Evolutionary conservation across 2,888 invertebrate species (phyloP).

Genomic region (Acanthacorydalis orientalis): DNA sequence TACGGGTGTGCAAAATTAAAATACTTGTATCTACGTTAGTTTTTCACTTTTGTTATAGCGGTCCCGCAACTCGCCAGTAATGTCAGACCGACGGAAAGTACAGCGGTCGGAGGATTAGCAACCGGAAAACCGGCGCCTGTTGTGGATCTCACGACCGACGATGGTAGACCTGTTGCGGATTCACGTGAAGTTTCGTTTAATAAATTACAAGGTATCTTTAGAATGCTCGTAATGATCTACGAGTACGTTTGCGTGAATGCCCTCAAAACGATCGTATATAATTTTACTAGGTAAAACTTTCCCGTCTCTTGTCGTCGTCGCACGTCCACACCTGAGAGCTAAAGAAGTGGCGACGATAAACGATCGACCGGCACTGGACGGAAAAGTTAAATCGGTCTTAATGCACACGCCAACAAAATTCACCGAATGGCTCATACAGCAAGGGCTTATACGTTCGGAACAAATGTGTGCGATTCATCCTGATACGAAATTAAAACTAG

Average conservation of each 20-base stretch:
- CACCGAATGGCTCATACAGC: conserved; percentile 80
- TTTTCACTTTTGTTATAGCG: conserved; percentile 10
- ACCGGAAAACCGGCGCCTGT: conserved; percentile 37
- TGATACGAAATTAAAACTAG: conserved; percentile 54
- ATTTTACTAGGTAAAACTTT: conserved; percentile 50
- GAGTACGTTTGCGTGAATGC: background rate
- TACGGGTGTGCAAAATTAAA: too few species aligned
- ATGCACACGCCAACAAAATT: conserved; percentile 72
- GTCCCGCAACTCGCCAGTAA: conserved; percentile 33
- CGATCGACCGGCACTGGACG: conserved; percentile 49
- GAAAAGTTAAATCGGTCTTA: conserved; percentile 65
- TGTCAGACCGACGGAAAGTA: conserved; percentile 50
- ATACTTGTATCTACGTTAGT: too few species aligned
- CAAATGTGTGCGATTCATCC: conserved; percentile 59
- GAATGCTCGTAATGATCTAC: background rate
- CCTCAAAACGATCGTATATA: too few species aligned
- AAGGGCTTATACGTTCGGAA: conserved; percentile 63
- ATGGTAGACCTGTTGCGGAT: conserved; percentile 44
- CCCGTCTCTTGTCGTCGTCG: conserved; percentile 71
- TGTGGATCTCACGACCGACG: conserved; percentile 46
- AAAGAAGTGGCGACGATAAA: conserved; percentile 39
- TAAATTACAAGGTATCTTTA: conserved; percentile 42
- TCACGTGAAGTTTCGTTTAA: conserved; percentile 60
- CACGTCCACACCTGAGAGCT: conserved; percentile 58
- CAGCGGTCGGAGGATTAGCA: conserved; percentile 54